phyloP scores from a whole-genome alignment of 2,888 invertebrate genomes.

The Lithophane semibrunnea region DNA sequence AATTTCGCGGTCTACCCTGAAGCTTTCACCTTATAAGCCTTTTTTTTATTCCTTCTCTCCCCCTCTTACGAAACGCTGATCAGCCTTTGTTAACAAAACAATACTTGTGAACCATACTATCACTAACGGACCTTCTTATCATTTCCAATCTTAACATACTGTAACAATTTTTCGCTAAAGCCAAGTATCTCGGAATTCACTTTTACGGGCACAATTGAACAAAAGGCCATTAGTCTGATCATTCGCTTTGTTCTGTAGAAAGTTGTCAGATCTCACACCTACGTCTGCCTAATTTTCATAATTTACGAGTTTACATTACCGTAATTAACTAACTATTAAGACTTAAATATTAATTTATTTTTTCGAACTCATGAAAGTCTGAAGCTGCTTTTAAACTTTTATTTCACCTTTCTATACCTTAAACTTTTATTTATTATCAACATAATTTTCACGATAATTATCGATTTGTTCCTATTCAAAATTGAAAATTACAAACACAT shows the following conservation, averaged over 20 bases:
- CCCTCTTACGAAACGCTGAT: conserved; percentile 38
- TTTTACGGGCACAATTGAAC: conserved; percentile 64
- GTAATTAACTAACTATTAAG: conserved; percentile 24
- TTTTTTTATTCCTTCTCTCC: background rate
- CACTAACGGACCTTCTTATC: conserved; percentile 62
- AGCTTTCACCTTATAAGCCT: background rate
- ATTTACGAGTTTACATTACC: conserved; percentile 38
- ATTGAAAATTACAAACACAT: background rate
- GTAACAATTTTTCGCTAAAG: conserved; percentile 51
- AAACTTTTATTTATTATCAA: background rate
- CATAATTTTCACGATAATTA: background rate
- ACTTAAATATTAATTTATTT: background rate
- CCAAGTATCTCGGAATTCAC: conserved; percentile 25
- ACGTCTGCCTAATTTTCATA: conserved; percentile 53
- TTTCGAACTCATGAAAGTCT: background rate
- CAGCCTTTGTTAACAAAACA: conserved; percentile 56
- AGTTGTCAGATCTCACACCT: conserved; percentile 70
- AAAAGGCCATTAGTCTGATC: conserved; percentile 70
- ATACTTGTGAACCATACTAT: conserved; percentile 57
- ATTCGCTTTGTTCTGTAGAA: conserved; percentile 74
- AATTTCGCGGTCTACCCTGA: no score
- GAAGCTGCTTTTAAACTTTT: no score
- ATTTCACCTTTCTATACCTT: no score
- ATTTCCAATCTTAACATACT: conserved; percentile 59
- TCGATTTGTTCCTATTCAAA: background rate